Evolutionary conservation across 2,888 invertebrate species (phyloP).

Genomic region (Philhelius pedissequus): DNA sequence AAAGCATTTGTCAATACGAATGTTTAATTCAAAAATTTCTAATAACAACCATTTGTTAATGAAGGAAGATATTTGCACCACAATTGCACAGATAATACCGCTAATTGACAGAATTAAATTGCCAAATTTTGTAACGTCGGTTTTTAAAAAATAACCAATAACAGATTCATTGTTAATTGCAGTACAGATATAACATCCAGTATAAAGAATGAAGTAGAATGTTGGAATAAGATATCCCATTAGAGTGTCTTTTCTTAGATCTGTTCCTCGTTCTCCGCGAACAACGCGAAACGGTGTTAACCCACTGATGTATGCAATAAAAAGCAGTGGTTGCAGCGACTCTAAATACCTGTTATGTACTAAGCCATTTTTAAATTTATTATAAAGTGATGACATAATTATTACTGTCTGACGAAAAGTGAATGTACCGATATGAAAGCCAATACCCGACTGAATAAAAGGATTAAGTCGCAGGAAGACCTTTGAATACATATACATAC

Average conservation of each 20-base stretch:
- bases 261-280: neutral
- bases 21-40: neutral
- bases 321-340: neutral
- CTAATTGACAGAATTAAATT: constrained; percentile 29
- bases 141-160: constrained; percentile 54
- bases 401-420: neutral
- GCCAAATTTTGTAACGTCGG: constrained; percentile 45
- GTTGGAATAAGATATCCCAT: neutral
- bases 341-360: neutral
- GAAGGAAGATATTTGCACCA: neutral
- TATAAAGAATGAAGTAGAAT: neutral
- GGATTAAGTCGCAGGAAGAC: neutral
- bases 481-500: too few relatives aligned
- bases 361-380: neutral
- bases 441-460: neutral
- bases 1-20: neutral
- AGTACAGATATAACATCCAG: constrained; percentile 33
- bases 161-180: constrained; percentile 44
- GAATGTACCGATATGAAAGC: neutral
- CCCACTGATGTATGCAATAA: neutral
- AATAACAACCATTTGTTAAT: neutral
- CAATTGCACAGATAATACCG: neutral
- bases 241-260: neutral
- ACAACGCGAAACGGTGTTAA: neutral
- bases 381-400: neutral